A percentile compares a stretch with the other conserved stretches of the same genome.
These are phyloP conservation scores for Odontomachus brunneus DNA, from an alignment of 1,140 invertebrate species.

Conservation along the genomic window DNA sequence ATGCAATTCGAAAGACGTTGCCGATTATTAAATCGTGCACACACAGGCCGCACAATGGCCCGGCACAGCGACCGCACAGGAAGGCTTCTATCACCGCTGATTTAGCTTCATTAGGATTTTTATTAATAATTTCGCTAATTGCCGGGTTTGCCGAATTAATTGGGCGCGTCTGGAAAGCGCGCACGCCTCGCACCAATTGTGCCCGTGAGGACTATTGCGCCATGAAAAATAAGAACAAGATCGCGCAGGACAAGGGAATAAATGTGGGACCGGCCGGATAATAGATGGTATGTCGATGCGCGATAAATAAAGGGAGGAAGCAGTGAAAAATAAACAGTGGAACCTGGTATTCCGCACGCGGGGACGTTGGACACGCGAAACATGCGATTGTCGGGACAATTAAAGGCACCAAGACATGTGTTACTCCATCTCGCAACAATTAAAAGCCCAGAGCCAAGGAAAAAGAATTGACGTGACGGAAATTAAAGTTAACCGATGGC, in stretches of 20 bases:
- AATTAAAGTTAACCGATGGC: no score
- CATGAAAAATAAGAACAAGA: conserved; percentile 1
- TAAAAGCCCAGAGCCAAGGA: neutral
- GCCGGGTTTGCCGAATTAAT: conserved; percentile 80
- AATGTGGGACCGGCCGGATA: neutral
- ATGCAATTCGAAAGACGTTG: conserved; percentile 78
- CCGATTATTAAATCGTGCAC: conserved; percentile 73
- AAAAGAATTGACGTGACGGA: neutral
- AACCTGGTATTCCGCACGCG: neutral
- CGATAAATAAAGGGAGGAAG: neutral
- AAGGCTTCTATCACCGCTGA: conserved; percentile 82
- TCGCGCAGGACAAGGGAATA: neutral
- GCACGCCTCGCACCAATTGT: conserved; percentile 42
- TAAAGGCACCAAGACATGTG: neutral
- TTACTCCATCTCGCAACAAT: neutral
- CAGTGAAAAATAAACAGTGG: no score
- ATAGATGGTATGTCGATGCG: neutral
- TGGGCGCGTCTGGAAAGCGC: conserved; percentile 75
- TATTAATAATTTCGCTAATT: conserved; percentile 83
- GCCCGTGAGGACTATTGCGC: neutral
- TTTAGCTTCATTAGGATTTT: conserved; percentile 83
- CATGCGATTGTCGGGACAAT: neutral
- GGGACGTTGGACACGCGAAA: neutral
- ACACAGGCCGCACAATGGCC: conserved; percentile 69
- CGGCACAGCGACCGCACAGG: conserved; percentile 79